A percentile compares a stretch with the other conserved stretches of the same genome.
phyloP scores from a whole-genome alignment of 2,888 invertebrate genomes.

The Machimus atricapillus region DNA sequence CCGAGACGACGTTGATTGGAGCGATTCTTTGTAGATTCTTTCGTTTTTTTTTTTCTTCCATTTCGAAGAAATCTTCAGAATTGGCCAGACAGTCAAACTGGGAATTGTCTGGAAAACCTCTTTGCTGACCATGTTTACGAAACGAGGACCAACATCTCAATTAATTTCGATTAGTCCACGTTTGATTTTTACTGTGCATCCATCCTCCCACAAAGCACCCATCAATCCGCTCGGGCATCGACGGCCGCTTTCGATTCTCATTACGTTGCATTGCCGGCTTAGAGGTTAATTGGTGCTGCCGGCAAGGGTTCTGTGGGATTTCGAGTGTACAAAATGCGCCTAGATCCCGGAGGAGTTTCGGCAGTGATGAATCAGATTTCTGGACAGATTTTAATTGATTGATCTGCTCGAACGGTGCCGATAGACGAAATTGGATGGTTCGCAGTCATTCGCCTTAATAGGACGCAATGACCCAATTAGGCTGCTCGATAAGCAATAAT shows the following conservation, averaged over 20 bases:
- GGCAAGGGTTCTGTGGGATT: background rate
- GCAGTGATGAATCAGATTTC: slow-evolving; percentile 7
- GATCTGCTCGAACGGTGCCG: background rate
- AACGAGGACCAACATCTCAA: background rate
- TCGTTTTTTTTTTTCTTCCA: background rate
- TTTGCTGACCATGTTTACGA: background rate
- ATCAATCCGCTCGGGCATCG: background rate
- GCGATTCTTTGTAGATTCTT: background rate
- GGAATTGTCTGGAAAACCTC: background rate
- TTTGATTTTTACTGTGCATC: slow-evolving; percentile 4
- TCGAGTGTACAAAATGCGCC: background rate
- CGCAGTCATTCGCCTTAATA: background rate
- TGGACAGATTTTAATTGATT: slow-evolving; percentile 17
- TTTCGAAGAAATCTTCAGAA: background rate
- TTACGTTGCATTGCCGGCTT: background rate
- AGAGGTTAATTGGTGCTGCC: background rate
- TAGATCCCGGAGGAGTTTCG: background rate
- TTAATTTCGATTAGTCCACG: slow-evolving; percentile 7
- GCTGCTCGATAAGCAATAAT: background rate
- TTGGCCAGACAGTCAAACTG: background rate
- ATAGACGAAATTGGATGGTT: background rate
- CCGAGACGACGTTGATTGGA: background rate
- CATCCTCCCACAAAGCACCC: slow-evolving; percentile 2
- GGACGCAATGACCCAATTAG: slow-evolving; percentile 3
- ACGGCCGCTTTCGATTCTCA: background rate